These are phyloP conservation scores for Clarias macrocephalus DNA, from an alignment of 2,113 vertebrate species.

Conservation along the genomic window DNA sequence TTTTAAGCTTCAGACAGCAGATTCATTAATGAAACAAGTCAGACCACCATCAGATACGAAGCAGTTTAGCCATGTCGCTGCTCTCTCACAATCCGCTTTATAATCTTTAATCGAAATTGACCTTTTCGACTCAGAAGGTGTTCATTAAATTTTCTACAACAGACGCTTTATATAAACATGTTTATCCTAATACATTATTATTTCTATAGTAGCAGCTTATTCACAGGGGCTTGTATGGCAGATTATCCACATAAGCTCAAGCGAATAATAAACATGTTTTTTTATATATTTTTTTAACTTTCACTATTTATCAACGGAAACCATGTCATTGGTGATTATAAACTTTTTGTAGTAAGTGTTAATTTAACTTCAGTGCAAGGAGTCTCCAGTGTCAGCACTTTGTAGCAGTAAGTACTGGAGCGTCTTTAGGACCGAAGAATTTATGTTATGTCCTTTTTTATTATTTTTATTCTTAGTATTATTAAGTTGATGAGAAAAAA, in stretches of 20 bases:
- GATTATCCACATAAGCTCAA: neutral
- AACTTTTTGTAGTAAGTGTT: neutral
- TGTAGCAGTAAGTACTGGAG: neutral
- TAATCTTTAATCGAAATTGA: neutral
- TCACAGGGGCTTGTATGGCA: neutral
- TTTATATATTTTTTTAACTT: too few relatives aligned
- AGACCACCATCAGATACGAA: neutral
- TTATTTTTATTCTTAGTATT: too few relatives aligned
- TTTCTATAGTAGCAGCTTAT: neutral
- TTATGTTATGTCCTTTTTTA: neutral
- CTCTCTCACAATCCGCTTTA: neutral
- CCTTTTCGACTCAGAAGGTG: neutral
- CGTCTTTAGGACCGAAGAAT: neutral
- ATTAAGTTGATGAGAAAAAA: too few relatives aligned
- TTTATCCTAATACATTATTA: neutral
- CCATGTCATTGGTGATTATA: neutral
- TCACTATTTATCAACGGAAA: neutral
- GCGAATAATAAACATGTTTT: neutral
- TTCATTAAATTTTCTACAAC: neutral
- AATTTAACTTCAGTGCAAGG: neutral
- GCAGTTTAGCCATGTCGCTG: neutral
- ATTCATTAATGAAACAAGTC: neutral
- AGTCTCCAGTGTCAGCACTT: neutral
- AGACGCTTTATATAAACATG: neutral
- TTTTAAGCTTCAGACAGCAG: neutral